Evolutionary conservation across 2,797 vertebrate genomes (phyloP).

Genomic region (Nothura maculosa): DNA sequence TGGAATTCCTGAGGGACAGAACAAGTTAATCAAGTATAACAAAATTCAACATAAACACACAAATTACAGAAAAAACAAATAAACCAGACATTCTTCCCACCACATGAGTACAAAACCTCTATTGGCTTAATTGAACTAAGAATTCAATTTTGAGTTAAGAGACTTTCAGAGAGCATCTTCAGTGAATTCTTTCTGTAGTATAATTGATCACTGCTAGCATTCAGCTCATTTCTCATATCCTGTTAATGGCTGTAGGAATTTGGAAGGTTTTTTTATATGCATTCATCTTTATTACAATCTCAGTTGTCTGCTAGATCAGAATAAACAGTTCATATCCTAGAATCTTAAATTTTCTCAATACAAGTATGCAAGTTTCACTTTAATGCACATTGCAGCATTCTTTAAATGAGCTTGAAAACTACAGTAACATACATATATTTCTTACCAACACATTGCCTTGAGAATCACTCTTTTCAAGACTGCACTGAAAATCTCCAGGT

Average conservation of each 20-base stretch:
- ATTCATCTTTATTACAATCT: conserved; percentile 31
- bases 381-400: background rate
- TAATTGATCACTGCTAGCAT: background rate
- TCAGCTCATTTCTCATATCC: conserved; percentile 19
- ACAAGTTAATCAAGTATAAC: background rate
- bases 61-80: background rate
- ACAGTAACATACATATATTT: background rate
- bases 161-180: background rate
- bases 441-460: background rate
- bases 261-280: background rate
- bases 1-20: fast-evolving
- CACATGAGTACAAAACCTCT: background rate
- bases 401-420: background rate
- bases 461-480: background rate
- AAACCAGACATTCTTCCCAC: background rate
- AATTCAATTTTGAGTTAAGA: background rate
- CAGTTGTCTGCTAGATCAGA: background rate
- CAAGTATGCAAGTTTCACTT: background rate
- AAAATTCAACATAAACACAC: background rate
- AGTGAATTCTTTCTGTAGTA: background rate
- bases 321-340: background rate
- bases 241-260: background rate
- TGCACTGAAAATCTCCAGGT: background rate
- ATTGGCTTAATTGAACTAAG: background rate
- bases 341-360: background rate